Evolutionary conservation across 2,797 vertebrate species (phyloP).

Genomic region (Tapera naevia): DNA sequence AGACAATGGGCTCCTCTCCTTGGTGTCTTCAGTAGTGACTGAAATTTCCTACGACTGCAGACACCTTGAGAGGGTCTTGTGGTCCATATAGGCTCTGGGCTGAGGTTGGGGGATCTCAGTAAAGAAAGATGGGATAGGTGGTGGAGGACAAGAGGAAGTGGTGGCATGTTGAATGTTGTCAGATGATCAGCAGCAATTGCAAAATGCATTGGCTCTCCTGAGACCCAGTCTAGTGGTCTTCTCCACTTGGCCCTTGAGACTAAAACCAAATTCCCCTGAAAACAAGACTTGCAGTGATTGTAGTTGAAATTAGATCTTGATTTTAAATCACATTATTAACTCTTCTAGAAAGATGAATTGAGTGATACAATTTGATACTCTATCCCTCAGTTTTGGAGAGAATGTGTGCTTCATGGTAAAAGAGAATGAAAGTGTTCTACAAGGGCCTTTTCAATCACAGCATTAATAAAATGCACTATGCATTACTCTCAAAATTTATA

Average conservation of each 20-base stretch:
- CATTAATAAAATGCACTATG: conserved; percentile 39
- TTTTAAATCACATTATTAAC: conserved; percentile 50
- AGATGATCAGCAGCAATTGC: neutral
- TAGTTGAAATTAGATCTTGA: conserved; percentile 27
- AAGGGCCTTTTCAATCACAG: conserved; percentile 53
- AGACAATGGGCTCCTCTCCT: neutral
- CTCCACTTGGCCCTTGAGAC: neutral
- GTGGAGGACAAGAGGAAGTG: neutral
- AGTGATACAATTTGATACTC: conserved; percentile 57
- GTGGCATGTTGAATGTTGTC: neutral
- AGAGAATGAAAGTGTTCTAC: conserved; percentile 24
- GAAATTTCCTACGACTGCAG: neutral
- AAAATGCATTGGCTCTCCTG: rapidly evolving
- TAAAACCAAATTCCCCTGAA: neutral
- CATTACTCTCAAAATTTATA: conserved; percentile 4
- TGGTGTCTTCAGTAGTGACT: neutral
- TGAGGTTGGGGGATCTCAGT: neutral
- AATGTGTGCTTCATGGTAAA: conserved; percentile 41
- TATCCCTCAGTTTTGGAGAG: conserved; percentile 5
- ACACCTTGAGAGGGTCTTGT: neutral
- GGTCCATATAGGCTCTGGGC: neutral
- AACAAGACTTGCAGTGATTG: neutral
- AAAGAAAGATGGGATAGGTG: neutral
- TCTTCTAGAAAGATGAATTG: conserved; percentile 48
- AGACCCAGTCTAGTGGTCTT: neutral